phyloP scores from a whole-genome alignment of 2,113 vertebrate genomes.

The Acanthisitta chloris region DNA sequence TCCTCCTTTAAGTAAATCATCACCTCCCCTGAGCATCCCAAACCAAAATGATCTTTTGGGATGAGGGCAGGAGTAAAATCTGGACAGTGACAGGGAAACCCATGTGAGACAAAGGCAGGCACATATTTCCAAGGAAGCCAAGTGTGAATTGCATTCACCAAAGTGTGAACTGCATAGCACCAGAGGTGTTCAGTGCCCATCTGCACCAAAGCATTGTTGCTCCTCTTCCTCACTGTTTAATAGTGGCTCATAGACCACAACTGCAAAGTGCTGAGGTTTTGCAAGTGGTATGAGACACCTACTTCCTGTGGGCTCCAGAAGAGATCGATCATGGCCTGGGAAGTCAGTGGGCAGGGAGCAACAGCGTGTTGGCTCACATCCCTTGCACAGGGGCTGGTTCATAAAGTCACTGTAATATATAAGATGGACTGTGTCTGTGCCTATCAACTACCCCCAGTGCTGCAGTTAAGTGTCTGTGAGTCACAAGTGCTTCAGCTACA shows the following conservation, averaged over 20 bases:
- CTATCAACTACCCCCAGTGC: neutral
- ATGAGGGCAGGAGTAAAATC: neutral
- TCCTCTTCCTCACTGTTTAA: neutral
- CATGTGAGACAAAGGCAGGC: neutral
- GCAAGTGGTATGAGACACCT: neutral
- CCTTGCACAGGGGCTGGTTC: neutral
- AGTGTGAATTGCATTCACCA: neutral
- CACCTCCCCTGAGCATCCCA: neutral
- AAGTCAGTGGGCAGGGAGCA: neutral
- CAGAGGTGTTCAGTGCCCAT: neutral
- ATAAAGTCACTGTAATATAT: neutral
- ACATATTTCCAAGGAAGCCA: fast-evolving
- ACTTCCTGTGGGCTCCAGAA: neutral
- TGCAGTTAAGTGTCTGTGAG: neutral
- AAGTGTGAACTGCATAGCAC: too few relatives aligned
- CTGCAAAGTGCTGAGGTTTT: neutral
- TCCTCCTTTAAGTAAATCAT: neutral
- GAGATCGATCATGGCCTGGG: neutral
- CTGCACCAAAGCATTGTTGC: neutral
- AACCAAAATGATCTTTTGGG: neutral
- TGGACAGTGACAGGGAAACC: neutral
- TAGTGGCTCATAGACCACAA: neutral
- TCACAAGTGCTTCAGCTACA: neutral
- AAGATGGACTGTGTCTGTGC: neutral
- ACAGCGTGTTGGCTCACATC: neutral